These are phyloP conservation scores for Corythoichthys intestinalis DNA, from an alignment of 2,113 vertebrate genomes.

Conservation along the genomic window DNA sequence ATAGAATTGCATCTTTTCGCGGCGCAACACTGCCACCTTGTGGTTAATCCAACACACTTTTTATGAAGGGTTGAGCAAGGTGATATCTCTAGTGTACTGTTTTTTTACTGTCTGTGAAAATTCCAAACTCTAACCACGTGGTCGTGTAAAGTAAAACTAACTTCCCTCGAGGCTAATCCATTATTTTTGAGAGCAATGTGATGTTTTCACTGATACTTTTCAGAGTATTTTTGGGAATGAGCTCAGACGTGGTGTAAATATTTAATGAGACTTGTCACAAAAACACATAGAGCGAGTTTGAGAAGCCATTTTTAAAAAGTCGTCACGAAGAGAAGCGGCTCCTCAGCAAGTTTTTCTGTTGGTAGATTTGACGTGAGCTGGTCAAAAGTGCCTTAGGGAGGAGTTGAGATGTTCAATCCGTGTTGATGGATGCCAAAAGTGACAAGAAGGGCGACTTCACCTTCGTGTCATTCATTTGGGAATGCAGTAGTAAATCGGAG, in stretches of 20 bases:
- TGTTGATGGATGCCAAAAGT: slow-evolving; percentile 4
- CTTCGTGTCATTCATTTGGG: slow-evolving; percentile 29
- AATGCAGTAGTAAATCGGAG: background rate
- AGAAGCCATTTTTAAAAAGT: slow-evolving; percentile 13
- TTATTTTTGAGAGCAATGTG: background rate
- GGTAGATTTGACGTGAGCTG: slow-evolving; percentile 15
- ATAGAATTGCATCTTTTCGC: background rate
- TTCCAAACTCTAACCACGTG: too few species aligned
- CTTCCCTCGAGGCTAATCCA: background rate
- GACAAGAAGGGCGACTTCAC: slow-evolving; percentile 32
- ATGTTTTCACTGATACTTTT: background rate
- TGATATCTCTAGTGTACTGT: background rate
- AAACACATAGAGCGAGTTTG: background rate
- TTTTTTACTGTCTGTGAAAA: background rate
- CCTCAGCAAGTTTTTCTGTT: background rate
- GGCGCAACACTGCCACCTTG: slow-evolving; percentile 39
- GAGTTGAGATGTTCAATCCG: background rate
- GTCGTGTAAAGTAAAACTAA: background rate
- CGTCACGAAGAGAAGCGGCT: background rate
- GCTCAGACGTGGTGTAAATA: slow-evolving; percentile 8
- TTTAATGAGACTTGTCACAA: slow-evolving; percentile 7
- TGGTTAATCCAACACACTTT: slow-evolving; percentile 27
- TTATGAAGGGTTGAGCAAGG: slow-evolving; percentile 18
- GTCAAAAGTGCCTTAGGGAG: slow-evolving; percentile 11
- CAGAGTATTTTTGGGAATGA: slow-evolving; percentile 1